phyloP scores from a whole-genome alignment of 2,113 vertebrate species.

The Gracilinanus agilis region DNA sequence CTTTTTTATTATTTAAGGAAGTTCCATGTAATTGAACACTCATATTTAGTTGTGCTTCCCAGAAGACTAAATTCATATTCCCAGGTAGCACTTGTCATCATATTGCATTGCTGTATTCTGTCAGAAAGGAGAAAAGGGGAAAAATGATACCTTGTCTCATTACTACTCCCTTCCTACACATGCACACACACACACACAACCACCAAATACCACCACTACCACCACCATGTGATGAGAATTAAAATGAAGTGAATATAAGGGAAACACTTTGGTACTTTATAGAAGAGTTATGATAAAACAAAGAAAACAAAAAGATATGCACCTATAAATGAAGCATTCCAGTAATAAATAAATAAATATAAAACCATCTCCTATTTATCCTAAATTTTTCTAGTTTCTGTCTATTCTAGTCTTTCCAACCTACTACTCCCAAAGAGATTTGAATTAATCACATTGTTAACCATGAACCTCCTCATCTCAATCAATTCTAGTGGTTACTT shows the following conservation, averaged over 20 bases:
- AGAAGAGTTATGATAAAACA: neutral
- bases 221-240: neutral
- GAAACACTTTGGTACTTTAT: neutral
- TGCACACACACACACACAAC: neutral
- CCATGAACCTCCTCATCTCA: neutral
- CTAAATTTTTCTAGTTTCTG: neutral
- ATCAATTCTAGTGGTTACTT: neutral
- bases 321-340: neutral
- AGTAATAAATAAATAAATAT: neutral
- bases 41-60: neutral
- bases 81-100: neutral
- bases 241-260: neutral
- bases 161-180: neutral
- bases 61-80: neutral
- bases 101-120: neutral
- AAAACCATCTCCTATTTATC: neutral
- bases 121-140: neutral
- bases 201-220: too few relatives aligned
- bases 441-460: neutral
- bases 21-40: neutral
- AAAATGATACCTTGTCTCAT: neutral
- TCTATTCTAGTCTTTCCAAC: neutral
- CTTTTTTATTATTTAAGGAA: neutral
- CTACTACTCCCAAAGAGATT: neutral
- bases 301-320: neutral